Percentiles rank a stretch among this genome's conserved stretches.
Evolutionary conservation across 1,140 invertebrate species (phyloP).

Genomic region (Eumaeus atala): DNA sequence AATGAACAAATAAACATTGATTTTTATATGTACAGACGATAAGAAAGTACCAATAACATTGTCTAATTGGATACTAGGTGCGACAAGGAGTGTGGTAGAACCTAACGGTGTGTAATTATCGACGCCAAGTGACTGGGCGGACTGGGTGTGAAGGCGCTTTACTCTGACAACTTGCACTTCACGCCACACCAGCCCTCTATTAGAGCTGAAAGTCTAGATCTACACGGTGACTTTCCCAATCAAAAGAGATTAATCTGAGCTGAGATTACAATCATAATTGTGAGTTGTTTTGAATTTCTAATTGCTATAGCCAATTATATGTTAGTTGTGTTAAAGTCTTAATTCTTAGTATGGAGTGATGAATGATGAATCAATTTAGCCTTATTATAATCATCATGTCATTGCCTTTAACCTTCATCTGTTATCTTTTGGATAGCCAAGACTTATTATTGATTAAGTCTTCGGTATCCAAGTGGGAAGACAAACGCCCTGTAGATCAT

Average conservation of each 20-base stretch:
- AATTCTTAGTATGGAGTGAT: too few species aligned
- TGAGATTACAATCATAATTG: conserved; percentile 37
- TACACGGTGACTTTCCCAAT: conserved; percentile 39
- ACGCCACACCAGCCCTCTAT: conserved; percentile 26
- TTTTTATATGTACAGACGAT: too few species aligned
- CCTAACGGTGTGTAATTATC: conserved; percentile 6
- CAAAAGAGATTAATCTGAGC: conserved; percentile 37
- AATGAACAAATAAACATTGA: neutral
- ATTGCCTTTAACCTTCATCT: too few species aligned
- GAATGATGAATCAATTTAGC: too few species aligned
- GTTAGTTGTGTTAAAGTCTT: too few species aligned
- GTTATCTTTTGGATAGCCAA: too few species aligned
- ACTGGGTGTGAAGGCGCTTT: conserved; percentile 16
- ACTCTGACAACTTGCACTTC: conserved; percentile 23
- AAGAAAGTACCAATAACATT: too few species aligned
- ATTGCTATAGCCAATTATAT: conserved; percentile 23
- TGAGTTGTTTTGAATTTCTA: conserved; percentile 30
- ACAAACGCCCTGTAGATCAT: too few species aligned
- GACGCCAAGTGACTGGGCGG: conserved; percentile 19
- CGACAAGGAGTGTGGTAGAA: conserved; percentile 4
- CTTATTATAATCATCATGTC: too few species aligned
- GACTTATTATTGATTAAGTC: too few species aligned
- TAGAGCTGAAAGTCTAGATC: conserved; percentile 33
- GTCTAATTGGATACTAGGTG: neutral
- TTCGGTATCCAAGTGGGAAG: too few species aligned